These are phyloP conservation scores for Scaptomyza caliginosa DNA, from an alignment of 2,888 invertebrate genomes.

Conservation along the genomic window DNA sequence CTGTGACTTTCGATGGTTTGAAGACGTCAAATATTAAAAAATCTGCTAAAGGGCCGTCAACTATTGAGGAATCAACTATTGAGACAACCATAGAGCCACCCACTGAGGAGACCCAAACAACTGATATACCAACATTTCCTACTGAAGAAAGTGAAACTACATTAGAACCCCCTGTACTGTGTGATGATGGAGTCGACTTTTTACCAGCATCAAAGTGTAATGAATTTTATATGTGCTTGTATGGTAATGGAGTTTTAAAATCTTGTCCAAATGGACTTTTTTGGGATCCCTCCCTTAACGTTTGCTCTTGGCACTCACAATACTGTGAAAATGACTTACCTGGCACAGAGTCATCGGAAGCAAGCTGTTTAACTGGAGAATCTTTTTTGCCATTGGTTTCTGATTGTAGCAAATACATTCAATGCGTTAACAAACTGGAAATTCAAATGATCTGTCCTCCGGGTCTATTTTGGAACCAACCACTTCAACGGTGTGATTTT, in stretches of 20 bases:
- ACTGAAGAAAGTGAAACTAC: not conserved
- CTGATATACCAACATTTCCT: not conserved
- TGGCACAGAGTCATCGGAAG: not conserved
- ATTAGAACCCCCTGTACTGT: not conserved
- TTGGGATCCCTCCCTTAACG: not conserved
- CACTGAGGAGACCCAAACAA: not conserved
- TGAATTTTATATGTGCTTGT: not conserved
- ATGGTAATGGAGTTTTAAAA: not conserved
- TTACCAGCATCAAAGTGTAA: constrained; percentile 5
- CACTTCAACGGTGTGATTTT: constrained; percentile 12
- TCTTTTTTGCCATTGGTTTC: not conserved
- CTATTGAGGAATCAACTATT: not conserved
- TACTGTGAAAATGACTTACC: not conserved
- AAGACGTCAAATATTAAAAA: not conserved
- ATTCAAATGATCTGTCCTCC: constrained; percentile 1
- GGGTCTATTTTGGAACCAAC: constrained; percentile 1
- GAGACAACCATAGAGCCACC: not conserved
- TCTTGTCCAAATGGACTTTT: constrained; percentile 1
- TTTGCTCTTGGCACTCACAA: constrained; percentile 2
- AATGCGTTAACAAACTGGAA: not conserved
- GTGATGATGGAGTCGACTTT: not conserved
- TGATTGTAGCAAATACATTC: constrained; percentile 7
- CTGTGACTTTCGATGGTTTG: not conserved
- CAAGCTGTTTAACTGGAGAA: not conserved
- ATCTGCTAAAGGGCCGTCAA: not conserved